Percentiles rank a stretch among this genome's conserved stretches.
Evolutionary conservation across 2,888 invertebrate species (phyloP).

Genomic region (Spicauda simplicius): DNA sequence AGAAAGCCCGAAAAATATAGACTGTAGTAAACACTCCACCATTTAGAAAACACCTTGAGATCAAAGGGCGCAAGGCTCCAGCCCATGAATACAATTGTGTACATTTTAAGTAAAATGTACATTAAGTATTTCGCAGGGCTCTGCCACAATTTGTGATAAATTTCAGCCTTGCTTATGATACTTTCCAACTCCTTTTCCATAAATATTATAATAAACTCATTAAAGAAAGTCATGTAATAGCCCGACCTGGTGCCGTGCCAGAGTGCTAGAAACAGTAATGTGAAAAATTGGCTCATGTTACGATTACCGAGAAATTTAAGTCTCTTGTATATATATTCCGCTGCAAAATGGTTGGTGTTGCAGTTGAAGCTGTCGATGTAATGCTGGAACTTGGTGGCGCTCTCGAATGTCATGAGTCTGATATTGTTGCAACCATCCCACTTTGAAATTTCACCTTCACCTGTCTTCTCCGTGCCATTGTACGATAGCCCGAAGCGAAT

Average conservation of each 20-base stretch:
- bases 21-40: constrained; percentile 86
- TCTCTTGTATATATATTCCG: constrained; percentile 97
- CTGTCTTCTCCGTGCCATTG: constrained; percentile 88
- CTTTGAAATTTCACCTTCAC: constrained; percentile 51
- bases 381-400: constrained; percentile 92
- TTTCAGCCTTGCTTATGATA: constrained; percentile 79
- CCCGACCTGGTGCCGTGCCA: constrained; percentile 99
- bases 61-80: constrained; percentile 92
- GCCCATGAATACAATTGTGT: constrained; percentile 93
- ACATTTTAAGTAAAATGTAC: constrained; percentile 87
- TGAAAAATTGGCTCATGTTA: constrained; percentile 91
- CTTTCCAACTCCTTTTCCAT: constrained; percentile 91
- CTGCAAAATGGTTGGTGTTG: constrained; percentile 98
- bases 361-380: constrained; percentile 97
- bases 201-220: constrained; percentile 95
- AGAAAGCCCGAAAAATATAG: constrained; percentile 89
- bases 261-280: constrained; percentile 94
- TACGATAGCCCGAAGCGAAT: constrained; percentile 91
- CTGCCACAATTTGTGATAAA: constrained; percentile 74
- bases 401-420: constrained; percentile 91
- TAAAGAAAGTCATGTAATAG: constrained; percentile 96
- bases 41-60: constrained; percentile 88
- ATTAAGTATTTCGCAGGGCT: constrained; percentile 70
- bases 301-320: constrained; percentile 95
- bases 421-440: constrained; percentile 98